A percentile compares a stretch with the other conserved stretches of the same genome.
Conservation (phyloP, 2,797 vertebrate species). For the Enteromius viviparus region DNA sequence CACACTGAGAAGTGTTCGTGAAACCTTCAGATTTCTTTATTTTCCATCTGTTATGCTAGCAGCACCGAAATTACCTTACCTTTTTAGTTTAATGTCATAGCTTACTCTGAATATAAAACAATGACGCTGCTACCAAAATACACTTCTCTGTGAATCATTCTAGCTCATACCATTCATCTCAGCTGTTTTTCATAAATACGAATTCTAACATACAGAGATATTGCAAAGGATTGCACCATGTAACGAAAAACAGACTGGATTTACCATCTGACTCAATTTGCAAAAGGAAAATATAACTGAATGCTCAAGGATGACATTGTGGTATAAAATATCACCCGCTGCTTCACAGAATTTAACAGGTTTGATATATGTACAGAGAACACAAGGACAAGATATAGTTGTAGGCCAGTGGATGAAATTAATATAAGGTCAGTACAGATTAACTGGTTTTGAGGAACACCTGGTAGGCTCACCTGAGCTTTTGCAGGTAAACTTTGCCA, state of each 20-base stretch:
- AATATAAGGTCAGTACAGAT: conserved; percentile 12
- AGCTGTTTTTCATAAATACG: conserved; percentile 6
- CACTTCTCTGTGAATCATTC: background rate
- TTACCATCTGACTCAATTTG: conserved; percentile 29
- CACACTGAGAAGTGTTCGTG: background rate
- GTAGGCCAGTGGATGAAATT: background rate
- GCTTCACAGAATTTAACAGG: conserved; percentile 1
- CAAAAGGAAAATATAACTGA: conserved; percentile 26
- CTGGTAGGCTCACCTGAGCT: conserved; percentile 82
- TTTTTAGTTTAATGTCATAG: background rate
- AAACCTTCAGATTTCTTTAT: background rate
- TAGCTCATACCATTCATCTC: conserved; percentile 5
- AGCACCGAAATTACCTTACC: background rate
- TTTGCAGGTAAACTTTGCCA: conserved; percentile 94
- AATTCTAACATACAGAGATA: conserved; percentile 18
- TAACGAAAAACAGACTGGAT: conserved; percentile 20
- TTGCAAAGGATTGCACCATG: conserved; percentile 33
- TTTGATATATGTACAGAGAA: background rate
- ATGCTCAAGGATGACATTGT: conserved; percentile 18
- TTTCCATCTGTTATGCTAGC: background rate
- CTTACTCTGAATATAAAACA: background rate
- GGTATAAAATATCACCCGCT: conserved; percentile 13
- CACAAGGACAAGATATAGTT: background rate
- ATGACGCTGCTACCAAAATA: background rate
- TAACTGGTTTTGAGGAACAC: conserved; percentile 3